Evolutionary conservation across 2,797 vertebrate species (phyloP).

Genomic region (Neoniphon sammara): DNA sequence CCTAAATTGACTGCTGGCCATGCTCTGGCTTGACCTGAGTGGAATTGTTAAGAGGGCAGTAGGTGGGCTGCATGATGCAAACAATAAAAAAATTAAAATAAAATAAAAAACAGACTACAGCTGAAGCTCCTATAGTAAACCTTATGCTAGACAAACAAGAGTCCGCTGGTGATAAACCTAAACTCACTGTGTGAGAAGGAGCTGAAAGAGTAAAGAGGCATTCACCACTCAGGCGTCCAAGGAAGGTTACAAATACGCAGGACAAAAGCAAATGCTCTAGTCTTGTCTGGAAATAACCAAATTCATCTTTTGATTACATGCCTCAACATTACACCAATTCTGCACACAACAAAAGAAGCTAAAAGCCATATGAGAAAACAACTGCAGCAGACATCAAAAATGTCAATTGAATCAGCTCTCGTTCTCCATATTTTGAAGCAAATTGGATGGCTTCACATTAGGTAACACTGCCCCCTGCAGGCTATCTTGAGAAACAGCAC

Average conservation of each 20-base stretch:
- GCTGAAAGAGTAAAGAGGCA: constrained; percentile 7
- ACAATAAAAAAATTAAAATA: too few species aligned
- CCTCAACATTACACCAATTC: constrained; percentile 72
- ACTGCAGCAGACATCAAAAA: constrained; percentile 59
- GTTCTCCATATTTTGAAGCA: constrained; percentile 55
- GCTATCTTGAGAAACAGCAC: constrained; percentile 19
- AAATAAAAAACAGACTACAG: constrained; percentile 15
- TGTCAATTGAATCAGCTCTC: constrained; percentile 62
- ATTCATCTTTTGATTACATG: constrained; percentile 62
- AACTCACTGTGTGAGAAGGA: constrained; percentile 40
- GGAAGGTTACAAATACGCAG: constrained; percentile 34
- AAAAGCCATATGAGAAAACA: constrained; percentile 64
- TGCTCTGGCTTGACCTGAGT: constrained; percentile 68
- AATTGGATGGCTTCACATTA: constrained; percentile 43
- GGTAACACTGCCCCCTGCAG: constrained; percentile 83
- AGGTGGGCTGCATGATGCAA: constrained; percentile 26
- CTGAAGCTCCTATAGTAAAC: constrained; percentile 13
- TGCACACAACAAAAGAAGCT: constrained; percentile 65
- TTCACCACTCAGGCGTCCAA: constrained; percentile 15
- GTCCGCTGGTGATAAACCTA: constrained; percentile 21
- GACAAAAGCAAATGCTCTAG: constrained; percentile 39
- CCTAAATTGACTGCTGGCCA: constrained; percentile 75
- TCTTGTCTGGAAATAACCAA: constrained; percentile 63
- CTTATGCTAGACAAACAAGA: constrained; percentile 32
- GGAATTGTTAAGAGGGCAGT: constrained; percentile 66